phyloP scores from a whole-genome alignment of 2,113 vertebrate species.

The Corvus hawaiiensis region DNA sequence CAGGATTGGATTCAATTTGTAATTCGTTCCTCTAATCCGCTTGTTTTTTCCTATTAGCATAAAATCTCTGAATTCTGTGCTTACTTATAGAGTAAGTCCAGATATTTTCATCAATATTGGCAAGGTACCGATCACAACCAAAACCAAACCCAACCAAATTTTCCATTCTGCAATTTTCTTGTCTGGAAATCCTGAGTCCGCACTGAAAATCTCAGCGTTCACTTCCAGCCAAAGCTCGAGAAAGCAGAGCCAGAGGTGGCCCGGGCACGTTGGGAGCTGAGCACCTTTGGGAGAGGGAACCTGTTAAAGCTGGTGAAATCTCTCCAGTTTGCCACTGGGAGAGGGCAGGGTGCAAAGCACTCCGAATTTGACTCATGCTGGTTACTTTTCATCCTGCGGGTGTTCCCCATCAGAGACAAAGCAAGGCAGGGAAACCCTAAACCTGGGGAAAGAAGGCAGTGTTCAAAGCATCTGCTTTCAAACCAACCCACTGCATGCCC shows the following conservation, averaged over 20 bases:
- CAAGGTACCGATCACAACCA: not conserved
- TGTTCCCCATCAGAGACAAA: not conserved
- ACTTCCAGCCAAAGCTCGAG: not conserved
- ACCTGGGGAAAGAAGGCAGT: not conserved
- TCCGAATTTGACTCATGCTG: not conserved
- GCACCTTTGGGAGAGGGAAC: not conserved
- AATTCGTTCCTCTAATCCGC: not conserved
- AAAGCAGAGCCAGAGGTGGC: not conserved
- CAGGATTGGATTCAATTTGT: not conserved
- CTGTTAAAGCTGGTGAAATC: not conserved
- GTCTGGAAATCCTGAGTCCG: accelerated
- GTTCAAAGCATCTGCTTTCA: not conserved
- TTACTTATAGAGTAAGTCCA: not conserved
- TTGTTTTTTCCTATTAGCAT: not conserved
- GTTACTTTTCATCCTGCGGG: not conserved
- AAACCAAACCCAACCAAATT: not conserved
- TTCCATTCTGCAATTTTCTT: not conserved
- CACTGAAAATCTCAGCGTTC: not conserved
- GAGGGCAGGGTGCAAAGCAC: not conserved
- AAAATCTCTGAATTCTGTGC: not conserved
- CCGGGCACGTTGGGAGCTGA: not conserved
- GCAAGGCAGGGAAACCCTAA: not conserved
- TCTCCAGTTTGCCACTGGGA: not conserved
- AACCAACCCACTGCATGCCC: not conserved
- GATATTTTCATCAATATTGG: not conserved